Percentiles rank a stretch among this genome's conserved stretches.
phyloP scores from a whole-genome alignment of 2,888 invertebrate genomes.

The Stenodera caucasica region DNA sequence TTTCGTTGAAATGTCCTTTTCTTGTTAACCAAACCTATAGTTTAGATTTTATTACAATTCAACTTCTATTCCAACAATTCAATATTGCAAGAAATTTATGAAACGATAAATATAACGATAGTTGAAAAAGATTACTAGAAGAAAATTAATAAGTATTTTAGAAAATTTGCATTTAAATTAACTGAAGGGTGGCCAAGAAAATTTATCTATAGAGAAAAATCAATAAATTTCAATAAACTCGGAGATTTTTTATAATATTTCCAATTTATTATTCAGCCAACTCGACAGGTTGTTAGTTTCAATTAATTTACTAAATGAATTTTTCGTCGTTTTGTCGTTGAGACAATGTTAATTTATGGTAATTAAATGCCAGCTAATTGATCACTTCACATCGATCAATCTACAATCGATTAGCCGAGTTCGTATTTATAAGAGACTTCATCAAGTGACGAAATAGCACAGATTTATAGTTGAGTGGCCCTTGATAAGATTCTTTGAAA shows the following conservation, averaged over 20 bases:
- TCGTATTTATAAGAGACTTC: too few species aligned
- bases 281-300: conserved; percentile 5
- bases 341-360: too few species aligned
- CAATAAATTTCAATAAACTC: neutral
- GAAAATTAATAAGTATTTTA: neutral
- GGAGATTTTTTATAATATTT: neutral
- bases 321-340: neutral
- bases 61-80: too few species aligned
- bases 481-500: too few species aligned
- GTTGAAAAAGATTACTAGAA: neutral
- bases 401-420: too few species aligned
- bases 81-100: too few species aligned
- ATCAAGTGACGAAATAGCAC: too few species aligned
- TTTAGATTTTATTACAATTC: too few species aligned
- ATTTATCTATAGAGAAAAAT: neutral
- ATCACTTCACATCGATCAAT: too few species aligned
- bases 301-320: neutral
- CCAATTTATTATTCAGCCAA: neutral
- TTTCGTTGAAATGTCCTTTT: neutral
- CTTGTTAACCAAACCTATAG: too few species aligned
- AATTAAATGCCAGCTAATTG: too few species aligned
- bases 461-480: too few species aligned
- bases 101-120: conserved; percentile 3
- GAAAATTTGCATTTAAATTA: conserved; percentile 3
- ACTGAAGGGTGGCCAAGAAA: neutral